Percentiles rank a stretch among this genome's conserved stretches.
These are phyloP conservation scores for Drosophila murphyi DNA, from an alignment of 1,140 invertebrate genomes.

Conservation along the genomic window DNA sequence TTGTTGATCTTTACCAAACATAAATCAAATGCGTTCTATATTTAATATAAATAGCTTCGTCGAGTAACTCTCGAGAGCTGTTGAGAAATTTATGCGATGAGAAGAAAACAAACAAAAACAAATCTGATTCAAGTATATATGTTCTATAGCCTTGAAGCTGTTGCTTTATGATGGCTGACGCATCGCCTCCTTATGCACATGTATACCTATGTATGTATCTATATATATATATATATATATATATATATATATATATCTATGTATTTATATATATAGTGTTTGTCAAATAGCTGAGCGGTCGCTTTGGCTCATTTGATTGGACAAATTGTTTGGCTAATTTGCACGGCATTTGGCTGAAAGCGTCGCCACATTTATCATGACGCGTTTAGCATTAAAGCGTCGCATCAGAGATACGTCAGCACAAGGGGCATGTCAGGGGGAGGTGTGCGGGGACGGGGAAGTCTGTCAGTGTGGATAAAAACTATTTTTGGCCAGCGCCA, in stretches of 20 bases:
- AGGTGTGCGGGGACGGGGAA: not conserved
- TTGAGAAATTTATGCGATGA: slow-evolving; percentile 6
- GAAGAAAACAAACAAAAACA: slow-evolving; percentile 6
- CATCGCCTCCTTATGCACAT: slow-evolving; percentile 13
- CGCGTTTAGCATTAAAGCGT: slow-evolving; percentile 45
- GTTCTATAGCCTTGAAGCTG: slow-evolving; percentile 32
- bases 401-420: slow-evolving; percentile 24
- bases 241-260: not conserved
- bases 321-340: slow-evolving; percentile 77
- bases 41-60: slow-evolving; percentile 1
- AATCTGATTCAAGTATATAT: not conserved
- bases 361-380: slow-evolving; percentile 69
- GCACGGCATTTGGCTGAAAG: slow-evolving; percentile 65
- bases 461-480: slow-evolving; percentile 12
- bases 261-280: not conserved
- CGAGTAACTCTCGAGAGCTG: not conserved
- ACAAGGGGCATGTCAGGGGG: not conserved
- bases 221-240: not conserved
- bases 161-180: slow-evolving; percentile 40
- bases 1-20: slow-evolving; percentile 1
- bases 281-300: slow-evolving; percentile 17
- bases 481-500: slow-evolving; percentile 57
- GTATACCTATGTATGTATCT: not conserved
- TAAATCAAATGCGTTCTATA: not conserved
- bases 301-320: slow-evolving; percentile 46